phyloP scores from a whole-genome alignment of 2,113 vertebrate genomes.

The pig (Sus scrofa) region DNA sequence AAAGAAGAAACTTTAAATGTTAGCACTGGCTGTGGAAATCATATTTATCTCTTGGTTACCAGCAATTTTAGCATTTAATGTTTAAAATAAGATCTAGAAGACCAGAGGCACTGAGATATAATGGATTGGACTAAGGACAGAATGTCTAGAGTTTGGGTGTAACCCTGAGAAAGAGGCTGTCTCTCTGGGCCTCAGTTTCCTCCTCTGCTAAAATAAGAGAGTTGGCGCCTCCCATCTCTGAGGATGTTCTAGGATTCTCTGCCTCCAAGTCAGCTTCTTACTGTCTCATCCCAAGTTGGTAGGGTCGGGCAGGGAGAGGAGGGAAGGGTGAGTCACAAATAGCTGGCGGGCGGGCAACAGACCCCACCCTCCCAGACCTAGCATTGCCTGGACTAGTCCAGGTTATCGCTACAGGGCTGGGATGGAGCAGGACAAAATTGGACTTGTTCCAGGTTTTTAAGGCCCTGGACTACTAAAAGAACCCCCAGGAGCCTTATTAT shows the following conservation, averaged over 20 bases:
- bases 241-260: conserved; percentile 42
- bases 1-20: conserved; percentile 58
- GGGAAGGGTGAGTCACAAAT: conserved; percentile 78
- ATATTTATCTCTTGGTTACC: conserved; percentile 19
- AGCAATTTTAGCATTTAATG: conserved; percentile 21
- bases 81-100: conserved; percentile 64
- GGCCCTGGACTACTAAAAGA: neutral
- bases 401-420: conserved; percentile 68
- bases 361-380: conserved; percentile 74
- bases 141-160: neutral
- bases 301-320: conserved; percentile 59
- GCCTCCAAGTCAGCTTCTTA: conserved; percentile 57
- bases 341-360: conserved; percentile 48
- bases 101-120: neutral
- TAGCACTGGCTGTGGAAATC: conserved; percentile 35
- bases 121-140: neutral
- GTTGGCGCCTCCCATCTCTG: conserved; percentile 4
- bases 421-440: conserved; percentile 57
- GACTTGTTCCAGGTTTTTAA: conserved; percentile 44
- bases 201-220: conserved; percentile 24
- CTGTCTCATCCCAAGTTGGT: conserved; percentile 54
- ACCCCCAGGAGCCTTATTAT: neutral
- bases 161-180: neutral
- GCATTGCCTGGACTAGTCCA: conserved; percentile 78
- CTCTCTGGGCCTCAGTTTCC: neutral